phyloP scores from a whole-genome alignment of 1,140 invertebrate species.

The Bombus impatiens region DNA sequence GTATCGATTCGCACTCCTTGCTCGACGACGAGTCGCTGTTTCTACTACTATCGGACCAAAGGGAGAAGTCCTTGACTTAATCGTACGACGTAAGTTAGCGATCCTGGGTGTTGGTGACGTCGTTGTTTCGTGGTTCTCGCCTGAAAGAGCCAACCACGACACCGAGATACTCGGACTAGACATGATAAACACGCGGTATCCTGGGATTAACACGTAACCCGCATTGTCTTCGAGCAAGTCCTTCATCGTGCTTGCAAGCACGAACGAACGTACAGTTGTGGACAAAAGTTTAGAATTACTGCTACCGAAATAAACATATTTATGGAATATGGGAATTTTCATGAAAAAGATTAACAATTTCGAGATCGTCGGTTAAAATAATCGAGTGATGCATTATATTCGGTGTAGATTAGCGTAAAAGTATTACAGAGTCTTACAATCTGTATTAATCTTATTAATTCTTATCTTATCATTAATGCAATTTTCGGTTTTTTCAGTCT shows the following conservation, averaged over 20 bases:
- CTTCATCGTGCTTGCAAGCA: not conserved
- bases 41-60: not conserved
- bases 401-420: not conserved
- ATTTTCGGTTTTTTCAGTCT: no score
- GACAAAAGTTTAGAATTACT: not conserved
- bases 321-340: not conserved
- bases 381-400: no score
- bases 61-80: conserved; percentile 58
- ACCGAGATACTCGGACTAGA: conserved; percentile 49
- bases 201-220: conserved; percentile 65
- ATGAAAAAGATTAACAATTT: not conserved
- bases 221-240: conserved; percentile 57
- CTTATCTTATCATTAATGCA: no score
- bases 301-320: not conserved
- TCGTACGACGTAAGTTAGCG: conserved; percentile 58
- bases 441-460: no score
- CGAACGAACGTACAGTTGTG: not conserved
- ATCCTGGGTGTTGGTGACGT: conserved; percentile 54
- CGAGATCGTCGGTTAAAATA: not conserved
- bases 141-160: conserved; percentile 31
- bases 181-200: conserved; percentile 64
- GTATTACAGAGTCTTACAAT: no score
- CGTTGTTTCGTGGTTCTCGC: conserved; percentile 26
- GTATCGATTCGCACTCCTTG: conserved; percentile 33
- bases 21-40: not conserved